Evolutionary conservation across 2,113 vertebrate genomes (phyloP), one percentile per base, ranked within the genome.

Genomic region (Trichechus manatus): DNA sequence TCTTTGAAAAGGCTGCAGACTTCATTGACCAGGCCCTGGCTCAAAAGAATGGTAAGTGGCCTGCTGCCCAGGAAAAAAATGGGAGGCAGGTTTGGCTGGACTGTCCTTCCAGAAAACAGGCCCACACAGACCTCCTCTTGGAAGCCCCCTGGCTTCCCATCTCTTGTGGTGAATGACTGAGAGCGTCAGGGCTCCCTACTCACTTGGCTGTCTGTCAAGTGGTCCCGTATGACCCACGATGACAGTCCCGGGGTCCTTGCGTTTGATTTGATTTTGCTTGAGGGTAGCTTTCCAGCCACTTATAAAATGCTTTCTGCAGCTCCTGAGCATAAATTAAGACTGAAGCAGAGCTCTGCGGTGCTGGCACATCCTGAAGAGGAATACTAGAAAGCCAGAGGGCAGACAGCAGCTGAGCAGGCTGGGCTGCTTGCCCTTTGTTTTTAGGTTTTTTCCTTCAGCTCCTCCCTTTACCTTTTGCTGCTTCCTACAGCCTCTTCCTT

Each of bases 1-100:
- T 99, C 98, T 99, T 99, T 86, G 99, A 99, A 98, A 99, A 99
- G 97, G 99, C 99, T 36, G 99, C 99, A 15, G 99, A 99, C 93
- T 99, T 99, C 96, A 99, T 99, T 15, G 99, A 99, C 95, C 99
- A 99, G 97, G 99, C 99, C 59, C 98, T 99, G 95, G 98, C 99
- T 23, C 99, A 99, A 94, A 99, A 99, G 91, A 99, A 99, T 29
- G 99, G 99, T 99, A 99, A 99, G 99, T 98, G 68, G 10, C 88
- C 42, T 9, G 36, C 42, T 9, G 1, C 11, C 75, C 63, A 14
- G 50, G 88, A 31, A 31, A 11, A 15, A 3, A 27, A 29, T 2
- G 10, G 82, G 31, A 81, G 63, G 50, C 44, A 14, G 70, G 75
- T 87, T 29, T 33, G 29, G 47, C 7, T 13, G 25, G 77, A 63